Evolutionary conservation across 2,888 invertebrate species (phyloP).

Genomic region (Watsonalla binaria): DNA sequence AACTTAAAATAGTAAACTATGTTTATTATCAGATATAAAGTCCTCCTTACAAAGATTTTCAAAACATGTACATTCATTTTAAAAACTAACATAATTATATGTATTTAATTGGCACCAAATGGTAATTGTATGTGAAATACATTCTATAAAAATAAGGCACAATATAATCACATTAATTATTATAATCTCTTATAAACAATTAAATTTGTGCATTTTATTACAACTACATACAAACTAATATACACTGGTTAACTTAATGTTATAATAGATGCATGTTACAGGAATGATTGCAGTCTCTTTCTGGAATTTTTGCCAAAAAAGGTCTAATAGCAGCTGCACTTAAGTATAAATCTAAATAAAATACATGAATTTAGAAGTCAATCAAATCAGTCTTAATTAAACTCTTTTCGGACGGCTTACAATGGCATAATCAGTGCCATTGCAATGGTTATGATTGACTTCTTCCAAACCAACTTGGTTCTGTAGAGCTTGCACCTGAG

Average conservation of each 20-base stretch:
- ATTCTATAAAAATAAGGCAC: slow-evolving; percentile 53
- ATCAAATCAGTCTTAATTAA: slow-evolving; percentile 70
- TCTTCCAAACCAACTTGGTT: slow-evolving; percentile 68
- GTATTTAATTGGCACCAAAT: slow-evolving; percentile 62
- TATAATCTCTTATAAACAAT: slow-evolving; percentile 36
- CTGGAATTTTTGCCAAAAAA: slow-evolving; percentile 14
- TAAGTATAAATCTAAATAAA: slow-evolving; percentile 3
- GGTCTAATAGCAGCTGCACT: slow-evolving; percentile 6
- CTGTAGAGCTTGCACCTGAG: slow-evolving; percentile 68
- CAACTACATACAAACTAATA: slow-evolving; percentile 21
- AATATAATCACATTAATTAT: slow-evolving; percentile 47
- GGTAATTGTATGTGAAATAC: slow-evolving; percentile 39
- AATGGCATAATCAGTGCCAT: slow-evolving; percentile 89
- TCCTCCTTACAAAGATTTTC: slow-evolving; percentile 7
- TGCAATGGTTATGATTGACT: slow-evolving; percentile 84
- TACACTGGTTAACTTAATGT: slow-evolving; percentile 16
- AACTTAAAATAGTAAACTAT: slow-evolving; percentile 16
- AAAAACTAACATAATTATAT: slow-evolving; percentile 6
- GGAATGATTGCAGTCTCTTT: slow-evolving; percentile 56
- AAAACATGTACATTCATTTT: slow-evolving; percentile 6
- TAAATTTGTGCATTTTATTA: slow-evolving; percentile 29
- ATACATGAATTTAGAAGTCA: slow-evolving; percentile 29
- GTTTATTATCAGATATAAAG: slow-evolving; percentile 7
- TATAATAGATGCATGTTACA: slow-evolving; percentile 10
- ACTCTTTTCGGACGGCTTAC: slow-evolving; percentile 92